Evolutionary conservation across 2,888 invertebrate species (phyloP), one percentile per base, ranked within the genome.

Genomic region (Xestoiulus laeticollis): DNA sequence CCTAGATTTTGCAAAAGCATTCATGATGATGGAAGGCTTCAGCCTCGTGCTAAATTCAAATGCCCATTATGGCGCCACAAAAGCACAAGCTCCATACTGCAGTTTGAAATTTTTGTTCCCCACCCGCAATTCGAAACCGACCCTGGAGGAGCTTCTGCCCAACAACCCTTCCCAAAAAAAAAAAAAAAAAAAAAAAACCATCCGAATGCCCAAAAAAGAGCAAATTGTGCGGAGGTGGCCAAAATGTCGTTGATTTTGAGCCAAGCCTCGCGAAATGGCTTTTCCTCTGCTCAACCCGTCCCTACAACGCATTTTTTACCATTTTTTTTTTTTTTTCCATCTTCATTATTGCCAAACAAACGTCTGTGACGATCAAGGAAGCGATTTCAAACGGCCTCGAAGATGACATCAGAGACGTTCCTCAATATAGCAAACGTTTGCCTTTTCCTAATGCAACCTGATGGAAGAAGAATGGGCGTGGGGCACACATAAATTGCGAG

Each of bases 161-260:
- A 68, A n/a, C 26, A 26, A n/a, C 48, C 26, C 12, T 1, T 19
- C 68, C 68, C 68, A 26, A 68, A 68, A 68, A n/a, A n/a, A n/a
- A n/a, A n/a, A n/a, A n/a, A n/a, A n/a, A n/a, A n/a, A n/a, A n/a
- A n/a, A n/a, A n/a, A n/a, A 68, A 68, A 68, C 22, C 68, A n/a
- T 22, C 26, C 68, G 68, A 68, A 68, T 68, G 68, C 68, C 68
- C 68, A 68, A 68, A 68, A 68, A 68, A 68, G 68, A 22, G 26
- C 68, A 68, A 68, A 68, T 68, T 68, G 68, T 68, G 68, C 68
- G 68, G 68, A 68, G 68, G 68, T 68, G 68, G 68, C 68, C 68
- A 68, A 68, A 68, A 26, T 68, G 22, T 68, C 68, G 68, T 68
- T 68, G 68, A 68, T 68, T 68, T 68, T 68, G 68, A 68, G 68